A percentile compares a stretch with the other conserved stretches of the same genome.
phyloP scores from a whole-genome alignment of 1,140 invertebrate species.

The Rhagoletis pomonella region DNA sequence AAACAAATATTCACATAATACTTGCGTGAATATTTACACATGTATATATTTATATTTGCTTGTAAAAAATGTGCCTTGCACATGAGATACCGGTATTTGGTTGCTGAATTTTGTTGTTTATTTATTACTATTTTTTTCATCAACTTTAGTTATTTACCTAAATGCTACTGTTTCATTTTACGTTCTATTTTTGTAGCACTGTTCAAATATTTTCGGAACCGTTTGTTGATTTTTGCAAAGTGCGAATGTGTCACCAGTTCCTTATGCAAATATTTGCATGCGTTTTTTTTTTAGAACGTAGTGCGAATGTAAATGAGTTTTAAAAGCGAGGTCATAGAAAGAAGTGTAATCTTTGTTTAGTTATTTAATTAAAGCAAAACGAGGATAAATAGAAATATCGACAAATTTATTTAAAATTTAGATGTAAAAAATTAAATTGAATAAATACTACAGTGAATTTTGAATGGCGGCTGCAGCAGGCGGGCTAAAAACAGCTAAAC shows the following conservation, averaged over 20 bases:
- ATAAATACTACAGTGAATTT: no score
- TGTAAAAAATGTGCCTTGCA: no score
- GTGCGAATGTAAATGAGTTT: neutral
- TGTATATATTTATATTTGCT: no score
- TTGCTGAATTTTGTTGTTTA: neutral
- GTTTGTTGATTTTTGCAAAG: neutral
- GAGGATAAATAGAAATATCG: no score
- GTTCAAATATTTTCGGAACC: neutral
- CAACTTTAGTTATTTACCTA: neutral
- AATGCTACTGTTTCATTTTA: neutral
- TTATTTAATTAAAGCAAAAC: neutral
- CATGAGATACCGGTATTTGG: no score
- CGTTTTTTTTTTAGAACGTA: neutral
- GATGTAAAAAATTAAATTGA: no score
- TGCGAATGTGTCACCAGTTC: neutral
- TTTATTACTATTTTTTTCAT: neutral
- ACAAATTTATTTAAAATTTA: no score
- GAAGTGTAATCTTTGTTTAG: neutral
- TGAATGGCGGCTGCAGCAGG: no score
- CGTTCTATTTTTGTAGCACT: neutral
- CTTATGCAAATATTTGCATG: neutral
- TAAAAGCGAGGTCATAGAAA: neutral
- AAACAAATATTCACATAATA: neutral
- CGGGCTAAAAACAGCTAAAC: no score
- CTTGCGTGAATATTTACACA: no score